Base-by-base conservation (phyloP, 2,113 vertebrate species). In the Pseudois nayaur region DNA sequence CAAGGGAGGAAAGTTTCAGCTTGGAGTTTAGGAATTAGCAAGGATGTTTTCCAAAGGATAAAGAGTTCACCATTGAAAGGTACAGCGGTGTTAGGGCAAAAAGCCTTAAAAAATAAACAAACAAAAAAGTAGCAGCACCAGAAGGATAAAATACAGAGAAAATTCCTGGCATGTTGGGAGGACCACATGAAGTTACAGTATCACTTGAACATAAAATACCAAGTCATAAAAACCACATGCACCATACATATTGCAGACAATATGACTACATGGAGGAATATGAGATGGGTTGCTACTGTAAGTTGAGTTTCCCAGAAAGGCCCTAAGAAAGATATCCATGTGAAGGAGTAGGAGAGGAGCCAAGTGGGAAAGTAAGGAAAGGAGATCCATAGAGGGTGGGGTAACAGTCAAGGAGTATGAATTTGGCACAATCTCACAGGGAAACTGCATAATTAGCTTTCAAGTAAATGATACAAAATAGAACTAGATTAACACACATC, bases 371-470 rank as follows among this genome's bases (percentile, higher is more conserved):
- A 52, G 3, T 21, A 85, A 50, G 3, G 14, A 5, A 55, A 40
- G 31, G 3, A 76, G 27, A 84, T 50, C 1, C 11, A 13, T 5
- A 1, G 2, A 40, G 5, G 7, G 4, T 36, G 1, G 11, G 5
- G 2, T 9, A 52, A 45, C 2, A 62, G 6, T 55, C 6, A 50
- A 4, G 5, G 11, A 43, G 21, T 14, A 17, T 29, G 29, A 62
- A 31, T 40, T 62, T 5, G 17, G 5, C 12, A 5, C 17, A 54
- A 1, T 55, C 25, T 43, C 48, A 52, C 4, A 48, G 6, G 31
- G 14, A 78, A 45, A 62, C n/a, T 60, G 17, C 3, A 59, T n/a
- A 92, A 79, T 5, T 76, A 21, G 14, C 7, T 86, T 94, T 50
- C 27, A 81, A 82, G 10, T 82, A 89, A 90, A 89, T 86, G 12